Evolutionary conservation across 1,140 invertebrate genomes (phyloP).

Genomic region (Rhagoletis pomonella): DNA sequence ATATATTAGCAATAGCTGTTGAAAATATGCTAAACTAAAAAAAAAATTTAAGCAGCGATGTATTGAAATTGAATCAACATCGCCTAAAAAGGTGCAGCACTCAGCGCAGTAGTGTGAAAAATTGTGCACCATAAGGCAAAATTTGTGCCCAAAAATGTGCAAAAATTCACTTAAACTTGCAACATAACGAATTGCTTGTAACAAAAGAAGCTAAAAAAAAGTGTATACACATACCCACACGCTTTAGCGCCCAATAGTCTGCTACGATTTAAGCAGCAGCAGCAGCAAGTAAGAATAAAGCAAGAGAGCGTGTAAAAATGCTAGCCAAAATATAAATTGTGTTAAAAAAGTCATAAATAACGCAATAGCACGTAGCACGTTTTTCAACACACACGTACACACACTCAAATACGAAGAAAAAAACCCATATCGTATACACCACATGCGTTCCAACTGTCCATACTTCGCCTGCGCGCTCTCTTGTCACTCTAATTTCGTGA

Average conservation of each 20-base stretch:
- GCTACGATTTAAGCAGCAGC: not conserved
- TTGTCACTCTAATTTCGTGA: not conserved
- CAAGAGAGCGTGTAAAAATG: not conserved
- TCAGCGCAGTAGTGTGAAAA: not conserved
- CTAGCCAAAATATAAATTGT: slow-evolving; percentile 31
- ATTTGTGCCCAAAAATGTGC: not conserved
- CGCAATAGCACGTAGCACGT: slow-evolving; percentile 43
- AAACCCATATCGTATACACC: not conserved
- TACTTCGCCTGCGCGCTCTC: not conserved
- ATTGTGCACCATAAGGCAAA: not conserved
- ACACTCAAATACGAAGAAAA: not conserved
- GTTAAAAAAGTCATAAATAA: slow-evolving; percentile 50
- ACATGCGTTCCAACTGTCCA: not conserved
- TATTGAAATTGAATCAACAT: not conserved
- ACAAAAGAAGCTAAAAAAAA: not conserved
- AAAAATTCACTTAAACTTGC: not conserved
- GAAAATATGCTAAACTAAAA: no score
- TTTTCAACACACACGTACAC: not conserved
- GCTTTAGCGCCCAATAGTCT: slow-evolving; percentile 27
- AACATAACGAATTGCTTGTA: not conserved
- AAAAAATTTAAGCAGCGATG: no score
- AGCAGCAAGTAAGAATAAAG: not conserved
- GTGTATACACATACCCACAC: not conserved
- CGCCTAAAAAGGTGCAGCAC: not conserved
- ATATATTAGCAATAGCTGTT: no score